These are phyloP conservation scores for Xestoiulus laeticollis DNA, from an alignment of 2,888 invertebrate species.

Conservation along the genomic window DNA sequence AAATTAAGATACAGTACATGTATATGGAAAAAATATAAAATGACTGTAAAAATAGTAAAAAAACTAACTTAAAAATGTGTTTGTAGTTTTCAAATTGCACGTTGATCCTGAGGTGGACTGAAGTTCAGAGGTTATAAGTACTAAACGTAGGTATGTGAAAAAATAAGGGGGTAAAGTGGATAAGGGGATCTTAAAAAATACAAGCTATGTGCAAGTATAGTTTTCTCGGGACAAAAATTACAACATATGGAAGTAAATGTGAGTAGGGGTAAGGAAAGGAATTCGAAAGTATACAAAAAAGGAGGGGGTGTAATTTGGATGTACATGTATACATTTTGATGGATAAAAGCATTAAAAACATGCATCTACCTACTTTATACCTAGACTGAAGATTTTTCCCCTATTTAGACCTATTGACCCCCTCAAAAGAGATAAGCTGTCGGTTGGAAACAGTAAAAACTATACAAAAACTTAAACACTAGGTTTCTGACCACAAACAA, in stretches of 20 bases:
- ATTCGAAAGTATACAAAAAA: not conserved
- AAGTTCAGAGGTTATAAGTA: not conserved
- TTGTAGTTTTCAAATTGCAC: not conserved
- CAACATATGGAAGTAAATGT: not conserved
- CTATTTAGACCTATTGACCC: slow-evolving; percentile 13
- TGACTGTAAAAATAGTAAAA: too few relatives aligned
- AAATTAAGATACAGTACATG: too few relatives aligned
- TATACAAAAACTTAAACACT: not conserved
- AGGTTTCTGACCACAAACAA: slow-evolving; percentile 29
- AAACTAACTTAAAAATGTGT: not conserved
- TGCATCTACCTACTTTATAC: not conserved
- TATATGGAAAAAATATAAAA: too few relatives aligned
- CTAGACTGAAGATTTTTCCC: not conserved
- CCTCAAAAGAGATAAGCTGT: slow-evolving; percentile 23
- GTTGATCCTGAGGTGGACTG: not conserved
- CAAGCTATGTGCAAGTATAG: not conserved
- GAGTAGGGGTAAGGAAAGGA: not conserved
- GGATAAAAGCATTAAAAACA: not conserved
- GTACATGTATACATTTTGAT: too few relatives aligned
- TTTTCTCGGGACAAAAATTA: not conserved
- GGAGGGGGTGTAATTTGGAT: slow-evolving; percentile 10
- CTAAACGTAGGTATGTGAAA: not conserved
- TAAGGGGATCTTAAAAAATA: not conserved
- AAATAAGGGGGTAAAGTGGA: not conserved
- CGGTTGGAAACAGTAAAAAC: not conserved